Evolutionary conservation across 2,888 invertebrate species (phyloP).

Genomic region (Brassicogethes aeneus): DNA sequence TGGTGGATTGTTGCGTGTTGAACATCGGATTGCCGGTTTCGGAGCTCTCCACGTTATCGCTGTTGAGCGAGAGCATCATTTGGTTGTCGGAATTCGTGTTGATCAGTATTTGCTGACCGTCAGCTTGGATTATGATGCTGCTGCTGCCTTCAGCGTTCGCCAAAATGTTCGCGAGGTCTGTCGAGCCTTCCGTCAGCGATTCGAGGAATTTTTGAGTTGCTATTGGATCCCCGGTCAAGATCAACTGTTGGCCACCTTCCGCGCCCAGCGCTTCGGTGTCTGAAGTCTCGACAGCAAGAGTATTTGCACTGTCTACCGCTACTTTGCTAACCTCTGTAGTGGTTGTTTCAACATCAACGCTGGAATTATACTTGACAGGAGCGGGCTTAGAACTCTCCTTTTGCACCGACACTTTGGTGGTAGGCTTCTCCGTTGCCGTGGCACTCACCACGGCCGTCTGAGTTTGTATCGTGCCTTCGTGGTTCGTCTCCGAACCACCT

Average conservation of each 20-base stretch:
- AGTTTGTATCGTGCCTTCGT: slow-evolving; percentile 6
- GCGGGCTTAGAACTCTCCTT: slow-evolving; percentile 2
- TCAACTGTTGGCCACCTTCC: slow-evolving; percentile 32
- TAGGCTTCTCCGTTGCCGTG: background rate
- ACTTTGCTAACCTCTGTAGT: slow-evolving; percentile 3
- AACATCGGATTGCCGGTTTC: slow-evolving; percentile 34
- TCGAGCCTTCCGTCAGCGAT: slow-evolving; percentile 37
- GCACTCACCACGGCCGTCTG: slow-evolving; percentile 12
- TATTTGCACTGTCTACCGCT: background rate
- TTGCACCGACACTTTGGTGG: slow-evolving; percentile 11
- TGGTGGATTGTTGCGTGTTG: slow-evolving; percentile 28
- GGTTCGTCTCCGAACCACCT: slow-evolving; percentile 21
- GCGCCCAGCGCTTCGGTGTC: slow-evolving; percentile 4
- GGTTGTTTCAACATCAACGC: slow-evolving; percentile 7
- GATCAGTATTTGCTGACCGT: slow-evolving; percentile 43
- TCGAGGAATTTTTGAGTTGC: slow-evolving; percentile 39
- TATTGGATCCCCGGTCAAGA: slow-evolving; percentile 39
- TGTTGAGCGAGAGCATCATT: slow-evolving; percentile 28
- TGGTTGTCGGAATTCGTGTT: slow-evolving; percentile 35
- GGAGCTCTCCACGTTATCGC: slow-evolving; percentile 22
- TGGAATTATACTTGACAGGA: slow-evolving; percentile 8
- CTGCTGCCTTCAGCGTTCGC: slow-evolving; percentile 37
- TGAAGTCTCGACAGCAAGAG: background rate
- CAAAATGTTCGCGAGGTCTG: slow-evolving; percentile 37
- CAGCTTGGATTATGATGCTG: slow-evolving; percentile 38